Percentiles rank a stretch among this genome's conserved stretches.
phyloP scores from a whole-genome alignment of 2,797 vertebrate species.

The Pangasius djambal region DNA sequence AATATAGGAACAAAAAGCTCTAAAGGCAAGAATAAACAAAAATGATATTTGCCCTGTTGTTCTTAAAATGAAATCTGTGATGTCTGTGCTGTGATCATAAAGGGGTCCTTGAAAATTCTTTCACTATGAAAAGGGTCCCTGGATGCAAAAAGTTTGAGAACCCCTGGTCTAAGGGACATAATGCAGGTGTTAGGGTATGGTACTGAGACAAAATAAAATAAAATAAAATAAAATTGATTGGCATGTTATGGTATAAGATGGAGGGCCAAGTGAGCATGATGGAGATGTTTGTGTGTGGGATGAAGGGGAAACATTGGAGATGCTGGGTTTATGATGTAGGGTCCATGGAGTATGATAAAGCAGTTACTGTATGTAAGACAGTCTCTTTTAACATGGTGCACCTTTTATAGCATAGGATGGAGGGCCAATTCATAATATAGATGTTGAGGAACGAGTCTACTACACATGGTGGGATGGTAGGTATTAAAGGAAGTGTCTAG shows the following conservation, averaged over 20 bases:
- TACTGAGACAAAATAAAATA: not conserved
- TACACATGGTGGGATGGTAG: not conserved
- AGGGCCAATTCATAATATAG: not conserved
- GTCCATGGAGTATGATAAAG: not conserved
- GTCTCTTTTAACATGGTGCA: not conserved
- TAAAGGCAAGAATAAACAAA: not conserved
- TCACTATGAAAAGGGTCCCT: not conserved
- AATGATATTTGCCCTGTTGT: not conserved
- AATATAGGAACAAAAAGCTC: not conserved
- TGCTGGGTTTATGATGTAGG: not conserved
- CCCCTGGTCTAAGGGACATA: not conserved
- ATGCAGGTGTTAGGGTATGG: not conserved
- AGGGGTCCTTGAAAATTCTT: not conserved
- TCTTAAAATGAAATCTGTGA: not conserved
- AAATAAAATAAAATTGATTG: not conserved
- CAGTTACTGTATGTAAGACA: not conserved
- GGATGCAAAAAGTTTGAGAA: not conserved
- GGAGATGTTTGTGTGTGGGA: not conserved
- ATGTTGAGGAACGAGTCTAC: not conserved
- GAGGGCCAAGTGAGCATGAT: not conserved
- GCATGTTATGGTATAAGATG: not conserved
- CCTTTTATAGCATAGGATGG: not conserved
- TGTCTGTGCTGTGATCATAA: not conserved
- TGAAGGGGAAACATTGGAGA: not conserved
- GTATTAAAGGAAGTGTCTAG: not conserved